Evolutionary conservation across 2,797 vertebrate species (phyloP).

Genomic region (Neoniphon sammara): DNA sequence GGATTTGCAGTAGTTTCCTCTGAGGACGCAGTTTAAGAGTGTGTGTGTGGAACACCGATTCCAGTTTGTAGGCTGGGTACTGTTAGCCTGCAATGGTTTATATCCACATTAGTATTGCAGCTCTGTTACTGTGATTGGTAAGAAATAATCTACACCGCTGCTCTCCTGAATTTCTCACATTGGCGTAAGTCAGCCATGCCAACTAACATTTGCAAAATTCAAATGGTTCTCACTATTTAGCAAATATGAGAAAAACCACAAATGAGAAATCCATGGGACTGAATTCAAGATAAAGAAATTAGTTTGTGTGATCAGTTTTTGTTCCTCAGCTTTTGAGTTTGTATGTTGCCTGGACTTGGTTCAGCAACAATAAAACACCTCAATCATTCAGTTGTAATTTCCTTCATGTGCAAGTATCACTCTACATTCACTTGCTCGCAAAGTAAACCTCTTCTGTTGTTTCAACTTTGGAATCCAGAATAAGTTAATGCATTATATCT

Average conservation of each 20-base stretch:
- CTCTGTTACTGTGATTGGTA: too few relatives aligned
- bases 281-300: neutral
- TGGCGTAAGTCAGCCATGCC: neutral
- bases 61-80: neutral
- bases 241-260: neutral
- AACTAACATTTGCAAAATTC: neutral
- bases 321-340: neutral
- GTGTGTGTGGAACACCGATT: too few relatives aligned
- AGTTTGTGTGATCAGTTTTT: neutral
- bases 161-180: too few relatives aligned
- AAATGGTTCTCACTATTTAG: neutral
- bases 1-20: neutral
- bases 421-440: conserved; percentile 2
- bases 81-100: neutral
- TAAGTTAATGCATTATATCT: conserved; percentile 19
- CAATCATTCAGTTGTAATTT: neutral
- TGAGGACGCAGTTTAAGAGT: neutral
- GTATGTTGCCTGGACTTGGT: neutral
- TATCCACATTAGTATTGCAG: neutral
- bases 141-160: too few relatives aligned
- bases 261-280: neutral
- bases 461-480: conserved; percentile 24
- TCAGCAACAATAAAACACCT: neutral
- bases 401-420: too few relatives aligned
- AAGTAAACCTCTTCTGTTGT: conserved; percentile 17